Conservation (phyloP, 2,888 invertebrate genomes). For the Alitta virens region DNA sequence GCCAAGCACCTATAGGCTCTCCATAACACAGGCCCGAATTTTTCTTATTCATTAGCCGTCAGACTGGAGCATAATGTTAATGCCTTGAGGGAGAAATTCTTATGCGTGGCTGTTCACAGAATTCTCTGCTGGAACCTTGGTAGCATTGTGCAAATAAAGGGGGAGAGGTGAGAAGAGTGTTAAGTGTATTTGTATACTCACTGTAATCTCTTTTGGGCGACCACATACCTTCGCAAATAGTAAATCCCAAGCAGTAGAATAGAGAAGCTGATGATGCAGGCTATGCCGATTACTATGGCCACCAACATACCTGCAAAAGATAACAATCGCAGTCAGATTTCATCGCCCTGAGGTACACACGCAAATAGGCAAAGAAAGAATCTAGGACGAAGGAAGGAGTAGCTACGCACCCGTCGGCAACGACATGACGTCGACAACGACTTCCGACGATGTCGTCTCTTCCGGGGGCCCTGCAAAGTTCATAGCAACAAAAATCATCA, state of each 20-base stretch:
- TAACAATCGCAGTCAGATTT: background rate
- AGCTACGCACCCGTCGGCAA: background rate
- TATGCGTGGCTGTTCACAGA: too few species aligned
- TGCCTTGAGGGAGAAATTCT: too few species aligned
- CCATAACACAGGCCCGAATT: too few species aligned
- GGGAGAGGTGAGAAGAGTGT: too few species aligned
- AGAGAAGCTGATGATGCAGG: constrained; percentile 15
- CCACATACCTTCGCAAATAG: constrained; percentile 13
- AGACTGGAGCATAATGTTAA: too few species aligned
- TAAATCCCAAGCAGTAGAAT: constrained; percentile 15
- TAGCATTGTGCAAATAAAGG: too few species aligned
- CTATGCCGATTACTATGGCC: constrained; percentile 14
- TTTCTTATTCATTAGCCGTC: too few species aligned
- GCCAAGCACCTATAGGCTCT: too few species aligned
- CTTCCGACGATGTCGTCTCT: background rate
- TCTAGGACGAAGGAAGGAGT: background rate
- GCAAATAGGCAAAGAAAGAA: background rate
- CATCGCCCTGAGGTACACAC: background rate
- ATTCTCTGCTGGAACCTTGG: too few species aligned
- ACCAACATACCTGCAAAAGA: constrained; percentile 15
- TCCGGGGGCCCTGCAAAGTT: background rate
- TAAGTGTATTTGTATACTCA: too few species aligned
- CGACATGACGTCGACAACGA: constrained; percentile 1
- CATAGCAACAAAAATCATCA: too few species aligned
- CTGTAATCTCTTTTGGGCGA: too few species aligned